Base-by-base conservation (phyloP, 1,140 invertebrate species). In the Octopus sinensis region DNA sequence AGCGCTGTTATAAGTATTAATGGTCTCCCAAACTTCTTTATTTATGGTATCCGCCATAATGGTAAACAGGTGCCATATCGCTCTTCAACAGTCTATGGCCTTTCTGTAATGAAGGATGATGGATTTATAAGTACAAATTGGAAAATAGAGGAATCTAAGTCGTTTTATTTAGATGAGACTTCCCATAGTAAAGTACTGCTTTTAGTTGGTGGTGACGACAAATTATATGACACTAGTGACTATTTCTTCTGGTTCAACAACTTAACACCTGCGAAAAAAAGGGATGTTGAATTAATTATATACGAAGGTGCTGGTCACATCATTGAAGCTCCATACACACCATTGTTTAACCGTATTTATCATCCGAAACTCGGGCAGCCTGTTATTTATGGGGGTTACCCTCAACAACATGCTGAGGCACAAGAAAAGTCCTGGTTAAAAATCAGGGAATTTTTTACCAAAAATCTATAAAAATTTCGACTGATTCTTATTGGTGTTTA, bases 291-390 rank as follows among this genome's bases (percentile, higher is more conserved):
- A 71, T 71, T 71, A 71, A 23, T 71, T 71, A 17, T 13, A 43
- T 88, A 87, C 78, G 82, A 83, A 54, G 83, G 82, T 6, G 86
- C 85, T n/a, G 87, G 87, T 3, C 87, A 88, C 79, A 56, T 86
- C n/a, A 80, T 88, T 80, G 86, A 88, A 62, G 85, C 87, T 51
- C 86, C 86, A 2, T 86, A 86, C 80, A 71, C 82, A 6, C 86
- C 86, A 1, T 68, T 84, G n/a, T 84, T 43, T 43, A 43, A 43
- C 30, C 0, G 30, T 43, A 43, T 43, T 43, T 43, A 43, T 43
- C 30, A 43, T 43, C 30, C 30, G 30, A 43, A 43, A 43, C 0
- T 43, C 0, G 30, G 30, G 30, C 30, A 43, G 30, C 0, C 30
- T 1, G 0, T 78, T 5, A 68, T 13, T 53, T 52, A 53, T 77